These are phyloP conservation scores for Zaprionus capensis DNA, from an alignment of 1,140 invertebrate genomes.

Conservation along the genomic window DNA sequence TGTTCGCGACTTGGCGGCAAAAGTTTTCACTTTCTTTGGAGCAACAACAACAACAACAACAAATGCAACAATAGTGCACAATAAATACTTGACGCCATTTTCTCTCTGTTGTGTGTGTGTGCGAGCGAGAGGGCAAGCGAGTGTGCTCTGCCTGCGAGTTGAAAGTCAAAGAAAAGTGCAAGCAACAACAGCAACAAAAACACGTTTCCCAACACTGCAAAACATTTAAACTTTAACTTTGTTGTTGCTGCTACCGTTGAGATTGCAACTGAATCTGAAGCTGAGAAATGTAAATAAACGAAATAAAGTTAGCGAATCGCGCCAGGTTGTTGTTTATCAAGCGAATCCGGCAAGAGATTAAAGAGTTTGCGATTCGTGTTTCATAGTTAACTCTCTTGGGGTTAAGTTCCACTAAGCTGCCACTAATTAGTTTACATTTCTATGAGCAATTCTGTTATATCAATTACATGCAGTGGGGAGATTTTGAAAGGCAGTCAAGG, in stretches of 20 bases:
- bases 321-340: slow-evolving; percentile 3
- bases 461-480: too few relatives aligned
- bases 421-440: too few relatives aligned
- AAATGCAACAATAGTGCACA: slow-evolving; percentile 49
- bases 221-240: slow-evolving; percentile 68
- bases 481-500: too few relatives aligned
- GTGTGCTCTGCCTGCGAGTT: slow-evolving; percentile 43
- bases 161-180: slow-evolving; percentile 74
- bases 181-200: slow-evolving; percentile 57
- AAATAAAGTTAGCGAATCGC: slow-evolving; percentile 3
- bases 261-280: slow-evolving; percentile 33
- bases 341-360: not conserved
- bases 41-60: slow-evolving; percentile 43
- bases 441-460: too few relatives aligned
- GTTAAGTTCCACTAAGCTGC: too few relatives aligned
- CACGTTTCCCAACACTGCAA: slow-evolving; percentile 36
- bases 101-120: slow-evolving; percentile 39
- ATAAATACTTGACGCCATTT: slow-evolving; percentile 79
- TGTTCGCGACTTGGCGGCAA: slow-evolving; percentile 66
- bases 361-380: not conserved
- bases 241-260: slow-evolving; percentile 10
- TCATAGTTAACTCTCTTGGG: not conserved
- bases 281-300: slow-evolving; percentile 17
- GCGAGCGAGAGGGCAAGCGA: slow-evolving; percentile 15
- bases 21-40: slow-evolving; percentile 77